Percentiles rank a stretch among this genome's conserved stretches.
Conservation (phyloP, 2,113 vertebrate genomes). For the Amphiprion ocellaris region DNA sequence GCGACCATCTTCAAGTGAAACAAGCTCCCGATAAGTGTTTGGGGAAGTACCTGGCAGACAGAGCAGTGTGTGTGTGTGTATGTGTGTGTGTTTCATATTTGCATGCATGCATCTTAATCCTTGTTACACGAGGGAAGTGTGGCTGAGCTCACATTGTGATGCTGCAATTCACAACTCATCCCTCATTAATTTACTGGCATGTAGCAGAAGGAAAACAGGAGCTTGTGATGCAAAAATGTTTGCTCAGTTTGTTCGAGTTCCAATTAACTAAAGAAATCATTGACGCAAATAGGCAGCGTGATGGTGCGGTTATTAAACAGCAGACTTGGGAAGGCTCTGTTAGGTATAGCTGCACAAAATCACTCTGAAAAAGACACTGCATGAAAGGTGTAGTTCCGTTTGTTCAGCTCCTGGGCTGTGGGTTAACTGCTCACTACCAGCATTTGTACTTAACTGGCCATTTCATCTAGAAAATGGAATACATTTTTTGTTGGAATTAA, state of each 20-base stretch:
- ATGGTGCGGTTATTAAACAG: too few relatives aligned
- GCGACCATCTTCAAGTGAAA: constrained; percentile 6
- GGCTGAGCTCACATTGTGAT: constrained; percentile 17
- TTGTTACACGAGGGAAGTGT: constrained; percentile 3
- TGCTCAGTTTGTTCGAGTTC: too few relatives aligned
- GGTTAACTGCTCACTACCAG: too few relatives aligned
- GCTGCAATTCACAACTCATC: background rate
- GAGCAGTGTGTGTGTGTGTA: background rate
- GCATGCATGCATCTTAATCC: constrained; percentile 7
- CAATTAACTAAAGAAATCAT: too few relatives aligned
- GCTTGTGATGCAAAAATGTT: background rate
- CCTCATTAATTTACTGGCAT: background rate
- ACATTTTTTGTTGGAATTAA: too few relatives aligned
- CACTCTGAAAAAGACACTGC: background rate
- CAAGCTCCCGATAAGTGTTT: constrained; percentile 21
- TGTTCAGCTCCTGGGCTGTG: too few relatives aligned
- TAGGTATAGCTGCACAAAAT: background rate
- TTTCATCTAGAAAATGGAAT: too few relatives aligned
- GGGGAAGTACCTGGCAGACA: constrained; percentile 12
- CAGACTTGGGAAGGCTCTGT: too few relatives aligned
- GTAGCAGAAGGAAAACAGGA: background rate
- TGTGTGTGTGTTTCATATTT: background rate
- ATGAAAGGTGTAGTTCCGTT: too few relatives aligned
- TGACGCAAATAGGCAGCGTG: too few relatives aligned
- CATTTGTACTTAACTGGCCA: too few relatives aligned